Conservation (phyloP, 2,888 invertebrate genomes). For the Habrosyne pyritoides region DNA sequence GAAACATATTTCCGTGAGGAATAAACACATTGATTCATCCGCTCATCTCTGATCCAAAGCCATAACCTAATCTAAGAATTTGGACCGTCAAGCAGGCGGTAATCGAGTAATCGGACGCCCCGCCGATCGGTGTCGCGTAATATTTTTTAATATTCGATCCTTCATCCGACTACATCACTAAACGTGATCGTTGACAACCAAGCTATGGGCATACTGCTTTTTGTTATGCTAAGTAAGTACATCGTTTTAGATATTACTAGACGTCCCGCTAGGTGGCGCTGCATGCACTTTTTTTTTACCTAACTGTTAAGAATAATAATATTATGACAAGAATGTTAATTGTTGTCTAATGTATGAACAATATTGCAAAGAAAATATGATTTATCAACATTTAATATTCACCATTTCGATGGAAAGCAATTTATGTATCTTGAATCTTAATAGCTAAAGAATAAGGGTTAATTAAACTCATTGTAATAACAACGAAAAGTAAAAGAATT, state of each 20-base stretch:
- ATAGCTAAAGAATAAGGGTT: not conserved
- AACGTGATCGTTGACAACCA: conserved; percentile 37
- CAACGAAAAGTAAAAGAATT: not conserved
- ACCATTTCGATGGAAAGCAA: too few species aligned
- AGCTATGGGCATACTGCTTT: conserved; percentile 17
- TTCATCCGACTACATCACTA: conserved; percentile 44
- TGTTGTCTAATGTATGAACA: too few species aligned
- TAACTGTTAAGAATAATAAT: not conserved
- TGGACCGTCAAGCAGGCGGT: conserved; percentile 41
- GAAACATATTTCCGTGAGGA: too few species aligned
- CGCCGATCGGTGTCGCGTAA: conserved; percentile 47
- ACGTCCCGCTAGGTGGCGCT: not conserved
- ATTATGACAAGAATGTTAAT: too few species aligned
- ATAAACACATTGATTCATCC: conserved; percentile 5
- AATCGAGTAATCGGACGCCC: conserved; percentile 53
- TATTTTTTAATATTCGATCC: conserved; percentile 56
- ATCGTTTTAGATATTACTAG: conserved; percentile 5
- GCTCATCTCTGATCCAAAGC: conserved; percentile 13
- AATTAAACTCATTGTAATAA: not conserved
- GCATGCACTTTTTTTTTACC: not conserved
- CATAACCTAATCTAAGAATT: conserved; percentile 12
- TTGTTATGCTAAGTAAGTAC: conserved; percentile 2
- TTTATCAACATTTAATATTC: too few species aligned
- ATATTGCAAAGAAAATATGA: too few species aligned
- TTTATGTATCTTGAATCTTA: not conserved